Base-by-base conservation (phyloP, 2,113 vertebrate genomes). In the Mesembrinibis cayennensis region DNA sequence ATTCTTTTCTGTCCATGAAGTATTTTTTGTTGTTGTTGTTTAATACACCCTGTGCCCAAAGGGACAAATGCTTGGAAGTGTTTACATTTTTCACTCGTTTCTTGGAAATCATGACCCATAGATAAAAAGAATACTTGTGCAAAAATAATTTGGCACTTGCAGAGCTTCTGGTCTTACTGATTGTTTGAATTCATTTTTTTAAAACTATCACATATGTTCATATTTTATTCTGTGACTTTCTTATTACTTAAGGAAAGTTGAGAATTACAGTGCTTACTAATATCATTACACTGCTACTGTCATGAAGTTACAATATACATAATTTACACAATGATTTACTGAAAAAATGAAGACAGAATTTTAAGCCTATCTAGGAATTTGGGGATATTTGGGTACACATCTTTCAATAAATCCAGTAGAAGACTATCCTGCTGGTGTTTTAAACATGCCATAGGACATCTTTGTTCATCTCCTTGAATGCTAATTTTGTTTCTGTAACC, bases 21-120 rank as follows among this genome's bases (percentile, higher is more conserved):
- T 58, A 79, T 47, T 88, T 87, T 74, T 73, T 96, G 38, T 65
- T 93, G 82, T 84, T 95, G 65, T 69, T 83, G 63, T 94, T 84
- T 72, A 90, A 96, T 86, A 93, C 70, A 72, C 52, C 14, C 77
- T 72, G 26, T 69, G 92, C 89, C 90, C 93, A 93, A 78, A 87
- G 77, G 76, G 82, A 95, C 52, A 88, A 97, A 95, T 97, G 89
- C 91, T 95, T 95, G 91, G 91, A 97, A 97, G 42, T 79, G 71
- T 95, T 97, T 93, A 93, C 89, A 93, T 96, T 96, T 97, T 95
- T 95, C 69, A 80, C 82, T 93, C 20, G 2, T 79, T 97, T 97
- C 95, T 97, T 95, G 94, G 97, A 97, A 97, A 97, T 90, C 52
- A 27, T 81, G 89, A 45, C 50, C 93, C 89, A 76, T 6, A 95